A percentile compares a stretch with the other conserved stretches of the same genome.
phyloP scores from a whole-genome alignment of 2,113 vertebrate genomes.

The Camelus dromedarius region DNA sequence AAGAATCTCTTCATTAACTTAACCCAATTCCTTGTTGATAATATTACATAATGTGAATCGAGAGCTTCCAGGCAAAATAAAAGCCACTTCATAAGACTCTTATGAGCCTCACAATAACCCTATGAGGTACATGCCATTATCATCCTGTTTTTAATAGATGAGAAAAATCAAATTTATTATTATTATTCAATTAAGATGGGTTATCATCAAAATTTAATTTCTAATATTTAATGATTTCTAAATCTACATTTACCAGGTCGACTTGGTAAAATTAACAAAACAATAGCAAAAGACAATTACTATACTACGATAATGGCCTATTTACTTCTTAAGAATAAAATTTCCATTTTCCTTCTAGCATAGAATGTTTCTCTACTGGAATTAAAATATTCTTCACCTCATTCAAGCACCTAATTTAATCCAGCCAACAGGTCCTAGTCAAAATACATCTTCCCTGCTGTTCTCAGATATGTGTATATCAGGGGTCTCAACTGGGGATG shows the following conservation, averaged over 20 bases:
- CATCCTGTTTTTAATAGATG: background rate
- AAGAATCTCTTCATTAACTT: background rate
- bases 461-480: background rate
- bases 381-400: conserved; percentile 4
- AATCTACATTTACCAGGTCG: background rate
- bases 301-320: background rate
- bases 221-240: background rate
- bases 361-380: background rate
- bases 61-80: background rate
- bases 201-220: conserved; percentile 50
- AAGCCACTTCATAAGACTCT: background rate
- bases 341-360: background rate
- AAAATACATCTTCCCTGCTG: background rate
- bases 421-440: background rate
- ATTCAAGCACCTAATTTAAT: background rate
- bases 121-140: background rate
- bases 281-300: background rate
- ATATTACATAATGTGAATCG: background rate
- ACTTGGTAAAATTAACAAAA: background rate
- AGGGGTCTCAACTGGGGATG: background rate
- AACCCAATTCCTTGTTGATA: background rate
- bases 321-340: conserved; percentile 33
- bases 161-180: background rate
- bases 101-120: background rate
- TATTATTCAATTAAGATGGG: background rate